phyloP scores from a whole-genome alignment of 2,888 invertebrate species.

The Drosophila bunnanda region DNA sequence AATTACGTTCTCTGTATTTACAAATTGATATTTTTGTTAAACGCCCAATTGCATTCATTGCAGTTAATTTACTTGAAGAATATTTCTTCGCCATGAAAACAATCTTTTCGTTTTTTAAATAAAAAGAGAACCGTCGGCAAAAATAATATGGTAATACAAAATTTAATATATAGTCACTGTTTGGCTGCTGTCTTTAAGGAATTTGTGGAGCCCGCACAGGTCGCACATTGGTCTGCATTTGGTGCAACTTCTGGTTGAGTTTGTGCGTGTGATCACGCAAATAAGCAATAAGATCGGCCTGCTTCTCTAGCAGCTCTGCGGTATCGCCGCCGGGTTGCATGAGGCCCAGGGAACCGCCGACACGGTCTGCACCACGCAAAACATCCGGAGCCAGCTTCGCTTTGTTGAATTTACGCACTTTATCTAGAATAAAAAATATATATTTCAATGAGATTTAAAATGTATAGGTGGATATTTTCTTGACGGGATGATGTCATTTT shows the following conservation, averaged over 20 bases:
- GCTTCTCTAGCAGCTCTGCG: slow-evolving; percentile 88
- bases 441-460: not conserved
- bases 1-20: slow-evolving; percentile 41
- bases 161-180: slow-evolving; percentile 9
- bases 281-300: slow-evolving; percentile 89
- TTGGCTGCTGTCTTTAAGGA: slow-evolving; percentile 52
- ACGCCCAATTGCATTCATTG: slow-evolving; percentile 21
- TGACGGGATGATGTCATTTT: not conserved
- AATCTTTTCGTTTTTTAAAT: slow-evolving; percentile 30
- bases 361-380: slow-evolving; percentile 85
- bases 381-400: slow-evolving; percentile 88
- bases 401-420: slow-evolving; percentile 87
- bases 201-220: slow-evolving; percentile 63
- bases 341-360: slow-evolving; percentile 83
- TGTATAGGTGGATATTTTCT: not conserved
- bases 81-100: slow-evolving; percentile 48
- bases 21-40: slow-evolving; percentile 31
- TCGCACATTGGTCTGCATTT: slow-evolving; percentile 86
- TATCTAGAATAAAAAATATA: slow-evolving; percentile 83
- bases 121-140: slow-evolving; percentile 39
- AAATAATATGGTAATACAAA: slow-evolving; percentile 30
- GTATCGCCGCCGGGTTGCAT: slow-evolving; percentile 85
- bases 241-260: slow-evolving; percentile 88
- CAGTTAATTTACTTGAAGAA: slow-evolving; percentile 44
- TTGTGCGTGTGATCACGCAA: slow-evolving; percentile 88